phyloP scores from a whole-genome alignment of 2,797 vertebrate species.

The Hyperoplus immaculatus region DNA sequence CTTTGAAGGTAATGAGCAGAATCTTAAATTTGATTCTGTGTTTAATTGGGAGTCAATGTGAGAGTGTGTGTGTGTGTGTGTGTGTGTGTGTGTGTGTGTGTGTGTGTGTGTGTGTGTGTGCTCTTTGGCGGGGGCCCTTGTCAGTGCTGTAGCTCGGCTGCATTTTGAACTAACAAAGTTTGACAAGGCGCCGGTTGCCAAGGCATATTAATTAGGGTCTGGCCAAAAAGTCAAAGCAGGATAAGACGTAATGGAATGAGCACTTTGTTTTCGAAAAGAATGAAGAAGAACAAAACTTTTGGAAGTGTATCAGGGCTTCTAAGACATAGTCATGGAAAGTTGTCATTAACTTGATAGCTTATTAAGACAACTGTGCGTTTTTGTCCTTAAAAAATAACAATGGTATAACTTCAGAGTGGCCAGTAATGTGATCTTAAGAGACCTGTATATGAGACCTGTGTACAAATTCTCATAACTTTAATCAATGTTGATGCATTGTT shows the following conservation, averaged over 20 bases:
- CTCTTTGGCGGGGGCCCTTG: not conserved
- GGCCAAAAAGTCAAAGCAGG: not conserved
- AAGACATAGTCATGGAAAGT: not conserved
- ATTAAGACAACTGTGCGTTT: not conserved
- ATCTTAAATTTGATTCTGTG: constrained; percentile 34
- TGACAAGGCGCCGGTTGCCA: not conserved
- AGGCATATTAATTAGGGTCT: constrained; percentile 17
- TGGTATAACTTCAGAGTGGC: not conserved
- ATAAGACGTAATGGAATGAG: not conserved
- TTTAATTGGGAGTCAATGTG: constrained; percentile 44
- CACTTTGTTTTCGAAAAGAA: not conserved
- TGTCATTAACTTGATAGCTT: not conserved
- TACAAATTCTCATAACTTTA: not conserved
- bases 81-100: not conserved
- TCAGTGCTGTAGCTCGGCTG: not conserved
- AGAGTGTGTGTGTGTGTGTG: not conserved
- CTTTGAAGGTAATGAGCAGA: constrained; percentile 52
- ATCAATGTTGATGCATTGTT: not conserved
- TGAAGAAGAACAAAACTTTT: constrained; percentile 10
- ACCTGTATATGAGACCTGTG: not conserved
- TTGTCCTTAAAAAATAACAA: not conserved
- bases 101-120: not conserved
- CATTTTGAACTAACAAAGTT: not conserved
- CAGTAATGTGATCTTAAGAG: not conserved
- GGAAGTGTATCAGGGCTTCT: not conserved